Conservation (phyloP, 2,888 invertebrate genomes). For the Mechanitis mazaeus region DNA sequence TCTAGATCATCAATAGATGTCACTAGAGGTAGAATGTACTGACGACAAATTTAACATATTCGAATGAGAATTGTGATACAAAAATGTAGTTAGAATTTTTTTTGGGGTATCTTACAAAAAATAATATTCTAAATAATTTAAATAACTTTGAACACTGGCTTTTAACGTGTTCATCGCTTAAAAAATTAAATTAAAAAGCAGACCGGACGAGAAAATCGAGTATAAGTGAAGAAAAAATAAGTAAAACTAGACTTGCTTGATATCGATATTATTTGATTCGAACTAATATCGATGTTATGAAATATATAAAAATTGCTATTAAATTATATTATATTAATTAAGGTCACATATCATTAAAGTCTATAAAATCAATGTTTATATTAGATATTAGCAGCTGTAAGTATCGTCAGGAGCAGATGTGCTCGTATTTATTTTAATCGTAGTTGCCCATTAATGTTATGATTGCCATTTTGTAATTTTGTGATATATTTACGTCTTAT, state of each 20-base stretch:
- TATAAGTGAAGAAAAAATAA: too few relatives aligned
- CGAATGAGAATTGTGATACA: too few relatives aligned
- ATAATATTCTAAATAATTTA: too few relatives aligned
- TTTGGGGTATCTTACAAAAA: too few relatives aligned
- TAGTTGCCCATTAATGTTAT: constrained; percentile 1
- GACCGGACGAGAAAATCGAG: too few relatives aligned
- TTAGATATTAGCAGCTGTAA: background rate
- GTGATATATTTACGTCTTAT: background rate
- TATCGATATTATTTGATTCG: too few relatives aligned
- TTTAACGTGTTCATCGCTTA: too few relatives aligned
- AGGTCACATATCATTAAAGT: constrained; percentile 3
- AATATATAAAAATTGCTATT: background rate
- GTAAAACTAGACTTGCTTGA: too few relatives aligned
- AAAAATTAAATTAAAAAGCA: too few relatives aligned
- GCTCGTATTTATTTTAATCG: background rate
- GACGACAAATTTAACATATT: too few relatives aligned
- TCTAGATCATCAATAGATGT: background rate
- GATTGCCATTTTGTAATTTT: background rate
- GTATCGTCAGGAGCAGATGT: constrained; percentile 1
- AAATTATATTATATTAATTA: background rate
- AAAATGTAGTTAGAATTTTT: too few relatives aligned
- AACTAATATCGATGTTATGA: background rate
- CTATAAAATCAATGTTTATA: constrained; percentile 5
- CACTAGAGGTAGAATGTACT: background rate
- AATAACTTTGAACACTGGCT: too few relatives aligned